Conservation (phyloP, 2,888 invertebrate genomes). For the Caenorhabditis virilis region DNA sequence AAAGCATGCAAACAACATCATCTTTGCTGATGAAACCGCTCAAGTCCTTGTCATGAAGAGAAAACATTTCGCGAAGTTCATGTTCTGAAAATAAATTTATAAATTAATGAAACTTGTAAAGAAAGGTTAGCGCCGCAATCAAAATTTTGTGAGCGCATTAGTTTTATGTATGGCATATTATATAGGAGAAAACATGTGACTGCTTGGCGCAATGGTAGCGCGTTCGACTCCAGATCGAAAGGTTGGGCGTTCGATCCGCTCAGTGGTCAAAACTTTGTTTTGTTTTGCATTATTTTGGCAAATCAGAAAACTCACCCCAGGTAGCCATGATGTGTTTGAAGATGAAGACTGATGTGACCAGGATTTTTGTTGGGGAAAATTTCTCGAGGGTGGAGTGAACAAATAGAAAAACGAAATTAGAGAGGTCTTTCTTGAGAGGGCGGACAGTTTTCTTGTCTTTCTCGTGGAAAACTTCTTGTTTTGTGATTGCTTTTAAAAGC, state of each 20-base stretch:
- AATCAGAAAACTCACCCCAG: conserved; percentile 25
- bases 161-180: too few relatives aligned
- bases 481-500: too few relatives aligned
- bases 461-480: too few relatives aligned
- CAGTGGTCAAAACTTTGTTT: conserved; percentile 53
- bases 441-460: too few relatives aligned
- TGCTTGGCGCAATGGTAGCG: conserved; percentile 60
- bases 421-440: too few relatives aligned
- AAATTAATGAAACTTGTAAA: not conserved
- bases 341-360: not conserved
- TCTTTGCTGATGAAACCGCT: conserved; percentile 60
- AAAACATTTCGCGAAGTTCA: conserved; percentile 59
- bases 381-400: too few relatives aligned
- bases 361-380: not conserved
- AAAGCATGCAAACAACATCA: conserved; percentile 62
- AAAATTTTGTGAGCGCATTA: too few relatives aligned
- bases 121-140: too few relatives aligned
- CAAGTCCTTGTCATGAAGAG: conserved; percentile 59
- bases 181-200: conserved; percentile 23
- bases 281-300: not conserved
- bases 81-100: conserved; percentile 39
- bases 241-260: conserved; percentile 59
- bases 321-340: conserved; percentile 16
- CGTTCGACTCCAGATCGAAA: conserved; percentile 61
- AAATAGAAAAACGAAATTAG: too few relatives aligned